phyloP scores from a whole-genome alignment of 2,888 invertebrate genomes.

The Cactoblastis cactorum region DNA sequence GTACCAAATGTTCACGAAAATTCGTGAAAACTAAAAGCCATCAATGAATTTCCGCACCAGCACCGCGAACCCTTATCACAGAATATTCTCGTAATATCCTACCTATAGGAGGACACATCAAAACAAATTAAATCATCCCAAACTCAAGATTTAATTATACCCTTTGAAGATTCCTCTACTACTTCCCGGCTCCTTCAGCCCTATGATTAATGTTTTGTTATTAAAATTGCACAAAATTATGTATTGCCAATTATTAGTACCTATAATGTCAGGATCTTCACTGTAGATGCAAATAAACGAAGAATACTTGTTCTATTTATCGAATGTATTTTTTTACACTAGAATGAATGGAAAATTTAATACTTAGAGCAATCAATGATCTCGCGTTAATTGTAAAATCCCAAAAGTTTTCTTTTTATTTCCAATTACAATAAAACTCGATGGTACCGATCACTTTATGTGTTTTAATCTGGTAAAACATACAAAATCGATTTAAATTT shows the following conservation, averaged over 20 bases:
- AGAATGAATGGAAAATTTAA: too few species aligned
- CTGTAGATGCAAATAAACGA: too few species aligned
- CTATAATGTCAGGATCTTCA: background rate
- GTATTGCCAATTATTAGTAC: background rate
- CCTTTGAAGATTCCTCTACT: background rate
- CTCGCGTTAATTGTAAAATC: too few species aligned
- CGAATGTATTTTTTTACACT: too few species aligned
- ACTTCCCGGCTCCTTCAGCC: background rate
- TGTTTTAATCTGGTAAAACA: too few species aligned
- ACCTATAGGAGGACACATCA: background rate
- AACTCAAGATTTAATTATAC: constrained; percentile 1
- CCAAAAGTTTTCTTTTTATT: too few species aligned
- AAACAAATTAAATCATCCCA: background rate
- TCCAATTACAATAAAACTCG: too few species aligned
- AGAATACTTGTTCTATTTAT: too few species aligned
- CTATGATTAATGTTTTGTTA: background rate
- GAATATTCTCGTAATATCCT: background rate
- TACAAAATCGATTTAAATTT: too few species aligned
- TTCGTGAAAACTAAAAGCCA: background rate
- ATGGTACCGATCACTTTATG: too few species aligned
- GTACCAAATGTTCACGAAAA: background rate
- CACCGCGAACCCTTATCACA: background rate
- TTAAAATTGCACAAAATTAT: background rate
- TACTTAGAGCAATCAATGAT: too few species aligned
- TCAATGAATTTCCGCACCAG: background rate